These are phyloP conservation scores for Balearica regulorum DNA, from an alignment of 2,797 vertebrate genomes.

Conservation along the genomic window DNA sequence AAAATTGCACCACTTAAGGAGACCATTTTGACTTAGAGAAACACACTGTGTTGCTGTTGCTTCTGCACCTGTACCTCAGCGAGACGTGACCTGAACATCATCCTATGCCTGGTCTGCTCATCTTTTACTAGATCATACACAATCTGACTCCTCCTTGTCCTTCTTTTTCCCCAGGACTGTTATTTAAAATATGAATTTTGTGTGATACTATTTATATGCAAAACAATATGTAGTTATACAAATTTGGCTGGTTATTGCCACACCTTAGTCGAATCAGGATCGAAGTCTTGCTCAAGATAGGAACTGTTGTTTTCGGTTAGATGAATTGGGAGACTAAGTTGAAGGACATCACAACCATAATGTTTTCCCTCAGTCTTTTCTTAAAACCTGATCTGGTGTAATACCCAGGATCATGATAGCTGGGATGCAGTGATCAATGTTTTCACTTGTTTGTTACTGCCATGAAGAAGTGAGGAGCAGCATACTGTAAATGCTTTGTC, in stretches of 20 bases:
- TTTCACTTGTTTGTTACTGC: neutral
- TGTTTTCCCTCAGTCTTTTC: neutral
- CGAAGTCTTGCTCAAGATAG: neutral
- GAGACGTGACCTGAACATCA: neutral
- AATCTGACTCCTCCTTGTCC: neutral
- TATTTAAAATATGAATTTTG: neutral
- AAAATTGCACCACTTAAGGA: neutral
- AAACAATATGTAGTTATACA: neutral
- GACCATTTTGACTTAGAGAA: neutral
- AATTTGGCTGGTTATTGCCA: neutral
- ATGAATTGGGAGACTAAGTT: neutral
- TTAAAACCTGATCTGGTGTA: neutral
- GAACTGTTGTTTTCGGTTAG: neutral
- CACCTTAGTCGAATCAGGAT: neutral
- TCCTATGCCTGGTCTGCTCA: fast-evolving
- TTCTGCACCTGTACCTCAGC: neutral
- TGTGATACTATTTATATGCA: neutral
- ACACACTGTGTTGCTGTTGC: neutral
- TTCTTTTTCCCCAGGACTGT: neutral
- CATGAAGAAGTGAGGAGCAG: neutral
- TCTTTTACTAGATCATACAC: neutral
- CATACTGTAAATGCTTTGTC: neutral
- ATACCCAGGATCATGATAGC: neutral
- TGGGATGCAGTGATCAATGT: neutral
- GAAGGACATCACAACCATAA: neutral